Conservation (phyloP, 2,888 invertebrate species). For the Nudaria mundana region DNA sequence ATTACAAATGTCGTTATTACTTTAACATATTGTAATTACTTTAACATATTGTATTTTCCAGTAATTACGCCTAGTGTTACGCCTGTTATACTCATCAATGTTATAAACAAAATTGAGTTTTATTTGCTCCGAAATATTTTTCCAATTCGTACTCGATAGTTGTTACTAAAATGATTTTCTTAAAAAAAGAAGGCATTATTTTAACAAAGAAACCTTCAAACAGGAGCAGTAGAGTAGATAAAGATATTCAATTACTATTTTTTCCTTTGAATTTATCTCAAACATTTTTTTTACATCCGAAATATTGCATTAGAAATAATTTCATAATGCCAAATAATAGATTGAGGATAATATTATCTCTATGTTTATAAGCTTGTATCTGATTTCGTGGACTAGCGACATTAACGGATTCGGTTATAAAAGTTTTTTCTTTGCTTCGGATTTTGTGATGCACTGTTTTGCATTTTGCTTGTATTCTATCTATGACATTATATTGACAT, state of each 20-base stretch:
- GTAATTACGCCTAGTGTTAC: too few relatives aligned
- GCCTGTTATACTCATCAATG: too few relatives aligned
- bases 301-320: not conserved
- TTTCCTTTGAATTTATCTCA: slow-evolving; percentile 1
- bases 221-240: not conserved
- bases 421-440: not conserved
- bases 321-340: not conserved
- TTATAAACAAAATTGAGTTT: too few relatives aligned
- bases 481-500: not conserved
- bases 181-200: too few relatives aligned
- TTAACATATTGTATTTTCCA: too few relatives aligned
- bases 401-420: not conserved
- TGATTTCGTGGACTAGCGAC: not conserved
- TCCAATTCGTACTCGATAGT: too few relatives aligned
- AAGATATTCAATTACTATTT: not conserved
- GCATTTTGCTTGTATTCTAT: not conserved
- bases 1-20: too few relatives aligned
- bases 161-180: too few relatives aligned
- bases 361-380: not conserved
- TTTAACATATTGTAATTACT: too few relatives aligned
- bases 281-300: not conserved
- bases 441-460: not conserved
- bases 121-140: too few relatives aligned
- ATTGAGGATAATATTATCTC: not conserved
- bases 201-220: too few relatives aligned